Evolutionary conservation across 1,140 invertebrate species (phyloP), one percentile per base, ranked within the genome.

Genomic region (Reticulitermes speratus): DNA sequence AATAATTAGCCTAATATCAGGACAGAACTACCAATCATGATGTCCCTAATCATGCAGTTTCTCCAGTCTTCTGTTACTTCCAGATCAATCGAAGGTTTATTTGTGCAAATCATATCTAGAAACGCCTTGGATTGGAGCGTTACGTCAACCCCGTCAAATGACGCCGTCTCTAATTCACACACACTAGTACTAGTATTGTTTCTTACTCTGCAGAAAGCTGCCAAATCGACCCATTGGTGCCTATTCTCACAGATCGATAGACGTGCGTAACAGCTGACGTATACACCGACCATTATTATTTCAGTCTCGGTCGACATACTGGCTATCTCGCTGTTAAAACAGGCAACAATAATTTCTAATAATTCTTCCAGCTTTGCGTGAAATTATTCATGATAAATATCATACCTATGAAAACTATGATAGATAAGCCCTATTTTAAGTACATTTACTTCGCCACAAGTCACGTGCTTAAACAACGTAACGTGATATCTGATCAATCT

Each of bases 191-290:
- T 48, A 12, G 48, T n/a, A n/a, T n/a, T n/a, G n/a, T 48, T 19
- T 55, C 19, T 55, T 21, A 55, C 25, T 75, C 65, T 30, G 65
- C 65, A 75, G n/a, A 75, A 6, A 75, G 25, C 65, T 75, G 65
- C 65, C n/a, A 75, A n/a, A 75, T 75, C 25, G 65, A 75, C n/a
- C 65, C 65, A 75, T 75, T 30, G 65, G 65, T 25, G 65, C 65
- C 65, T 75, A 11, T 75, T 75, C 65, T 75, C n/a, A 75, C 65
- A 75, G 65, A 75, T 75, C 65, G 65, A 75, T 75, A 75, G 8
- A n/a, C 65, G 65, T 75, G 65, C 65, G 65, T 75, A 75, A 30
- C 65, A 75, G 65, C 65, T 75, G 65, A 75, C 65, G 65, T 75
- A 75, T 75, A 30, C 65, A 75, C 65, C 59, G 8, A 65, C 59